A percentile compares a stretch with the other conserved stretches of the same genome.
These are phyloP conservation scores for Chrysomela aeneicollis DNA, from an alignment of 2,888 invertebrate species.

Conservation along the genomic window DNA sequence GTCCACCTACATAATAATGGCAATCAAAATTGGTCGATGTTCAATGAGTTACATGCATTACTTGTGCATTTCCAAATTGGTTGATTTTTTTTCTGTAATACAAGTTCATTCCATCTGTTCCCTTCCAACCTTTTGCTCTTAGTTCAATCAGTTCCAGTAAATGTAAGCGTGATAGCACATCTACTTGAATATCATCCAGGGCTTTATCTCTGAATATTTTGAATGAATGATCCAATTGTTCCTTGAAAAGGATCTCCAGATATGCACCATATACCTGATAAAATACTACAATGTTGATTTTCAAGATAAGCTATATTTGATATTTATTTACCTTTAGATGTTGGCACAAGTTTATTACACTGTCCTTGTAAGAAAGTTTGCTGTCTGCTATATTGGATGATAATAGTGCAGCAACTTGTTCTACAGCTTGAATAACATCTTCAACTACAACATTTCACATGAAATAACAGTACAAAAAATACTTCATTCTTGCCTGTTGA, in stretches of 20 bases:
- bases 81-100: conserved; percentile 75
- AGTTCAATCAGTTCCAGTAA: conserved; percentile 92
- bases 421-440: conserved; percentile 82
- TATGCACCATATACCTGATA: conserved; percentile 72
- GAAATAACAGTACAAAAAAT: not conserved
- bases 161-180: conserved; percentile 84
- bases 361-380: conserved; percentile 69
- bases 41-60: conserved; percentile 30
- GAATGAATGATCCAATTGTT: conserved; percentile 85
- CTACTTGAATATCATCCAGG: conserved; percentile 86
- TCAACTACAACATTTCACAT: conserved; percentile 69
- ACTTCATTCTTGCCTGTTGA: conserved; percentile 54
- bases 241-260: conserved; percentile 83
- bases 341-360: conserved; percentile 79
- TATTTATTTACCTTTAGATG: conserved; percentile 71
- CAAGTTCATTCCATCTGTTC: conserved; percentile 82
- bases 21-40: not conserved
- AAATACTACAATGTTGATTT: conserved; percentile 22
- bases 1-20: conserved; percentile 50
- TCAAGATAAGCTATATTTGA: conserved; percentile 5
- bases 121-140: conserved; percentile 90
- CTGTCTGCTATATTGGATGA: conserved; percentile 78
- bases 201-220: conserved; percentile 89
- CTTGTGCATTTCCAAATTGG: conserved; percentile 53
- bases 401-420: conserved; percentile 80